Evolutionary conservation across 2,888 invertebrate species (phyloP), one percentile per base, ranked within the genome.

Genomic region (Stomorhina lunata): DNA sequence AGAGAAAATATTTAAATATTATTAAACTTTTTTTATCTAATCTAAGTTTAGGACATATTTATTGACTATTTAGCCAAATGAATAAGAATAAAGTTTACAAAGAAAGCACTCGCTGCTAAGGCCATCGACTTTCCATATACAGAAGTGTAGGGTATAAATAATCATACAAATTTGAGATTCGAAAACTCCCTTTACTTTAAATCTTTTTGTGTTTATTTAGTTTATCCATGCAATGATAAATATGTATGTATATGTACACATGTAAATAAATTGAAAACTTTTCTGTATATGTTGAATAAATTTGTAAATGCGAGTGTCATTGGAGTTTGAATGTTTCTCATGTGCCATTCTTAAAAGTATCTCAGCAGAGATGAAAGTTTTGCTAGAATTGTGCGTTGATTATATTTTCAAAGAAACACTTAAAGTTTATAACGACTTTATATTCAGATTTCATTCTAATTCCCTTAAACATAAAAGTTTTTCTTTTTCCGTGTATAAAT

Each of bases 101-200:
- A n/a, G n/a, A n/a, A n/a, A n/a, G n/a, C n/a, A n/a, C n/a, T n/a
- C n/a, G n/a, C n/a, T n/a, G n/a, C n/a, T n/a, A n/a, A n/a, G n/a
- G n/a, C n/a, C 50, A 53, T 22, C 25, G 7, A 6, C 6, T 15
- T 43, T 43, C 15, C 17, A 59, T 22, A 53, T 10, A 34, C 15
- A 37, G 12, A 37, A 22, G 43, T 10, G 15, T 15, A 27, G 27
- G 27, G n/a, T 25, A 61, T 22, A 50, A 45, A 25, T 6, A 29
- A 34, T 45, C 20, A 53, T 29, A 22, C 55, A 27, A 10, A 25
- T 68, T 66, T 48, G 12, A 29, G 25, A 29, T 48, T 48, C 66
- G 48, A 72, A 72, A 50, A 79, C 79, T 72, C 79, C 79, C 72
- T 79, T 79, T 25, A 79, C 48, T 72, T 79, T 2, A 45, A 71